Evolutionary conservation across 2,888 invertebrate genomes (phyloP).

Genomic region (Eupithecia exiguata): DNA sequence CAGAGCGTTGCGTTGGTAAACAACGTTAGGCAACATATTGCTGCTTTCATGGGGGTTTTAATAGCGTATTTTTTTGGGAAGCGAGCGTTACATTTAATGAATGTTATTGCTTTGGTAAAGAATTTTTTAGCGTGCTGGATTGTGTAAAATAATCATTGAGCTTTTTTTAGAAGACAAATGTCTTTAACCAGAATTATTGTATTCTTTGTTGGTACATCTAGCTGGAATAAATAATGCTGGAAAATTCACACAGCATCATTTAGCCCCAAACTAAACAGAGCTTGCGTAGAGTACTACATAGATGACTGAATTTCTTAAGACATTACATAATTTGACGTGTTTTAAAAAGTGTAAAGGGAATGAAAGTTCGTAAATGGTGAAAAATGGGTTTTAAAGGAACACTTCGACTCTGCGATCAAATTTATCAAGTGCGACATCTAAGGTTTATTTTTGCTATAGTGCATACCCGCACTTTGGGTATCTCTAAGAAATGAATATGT

Average conservation of each 20-base stretch:
- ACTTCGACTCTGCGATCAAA: too few relatives aligned
- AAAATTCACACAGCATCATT: too few relatives aligned
- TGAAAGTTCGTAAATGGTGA: too few relatives aligned
- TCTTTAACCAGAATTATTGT: not conserved
- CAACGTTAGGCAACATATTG: slow-evolving; percentile 51
- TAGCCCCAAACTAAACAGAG: not conserved
- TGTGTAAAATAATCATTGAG: not conserved
- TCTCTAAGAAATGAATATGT: too few relatives aligned
- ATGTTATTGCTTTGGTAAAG: slow-evolving; percentile 5
- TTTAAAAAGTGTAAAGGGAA: too few relatives aligned
- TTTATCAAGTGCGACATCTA: too few relatives aligned
- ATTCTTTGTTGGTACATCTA: not conserved
- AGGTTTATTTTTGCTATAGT: too few relatives aligned
- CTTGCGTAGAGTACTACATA: not conserved
- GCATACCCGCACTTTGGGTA: too few relatives aligned
- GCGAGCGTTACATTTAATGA: slow-evolving; percentile 1
- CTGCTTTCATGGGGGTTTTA: slow-evolving; percentile 20
- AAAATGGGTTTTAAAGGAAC: too few relatives aligned
- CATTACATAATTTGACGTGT: not conserved
- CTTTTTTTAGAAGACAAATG: not conserved
- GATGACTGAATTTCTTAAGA: not conserved
- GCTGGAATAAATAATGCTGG: too few relatives aligned
- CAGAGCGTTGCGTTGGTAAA: slow-evolving; percentile 61
- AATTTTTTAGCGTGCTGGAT: not conserved
- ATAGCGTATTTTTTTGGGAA: slow-evolving; percentile 19